Base-by-base conservation (phyloP, 2,797 vertebrate species). In the Cryptoblepharus egeriae region DNA sequence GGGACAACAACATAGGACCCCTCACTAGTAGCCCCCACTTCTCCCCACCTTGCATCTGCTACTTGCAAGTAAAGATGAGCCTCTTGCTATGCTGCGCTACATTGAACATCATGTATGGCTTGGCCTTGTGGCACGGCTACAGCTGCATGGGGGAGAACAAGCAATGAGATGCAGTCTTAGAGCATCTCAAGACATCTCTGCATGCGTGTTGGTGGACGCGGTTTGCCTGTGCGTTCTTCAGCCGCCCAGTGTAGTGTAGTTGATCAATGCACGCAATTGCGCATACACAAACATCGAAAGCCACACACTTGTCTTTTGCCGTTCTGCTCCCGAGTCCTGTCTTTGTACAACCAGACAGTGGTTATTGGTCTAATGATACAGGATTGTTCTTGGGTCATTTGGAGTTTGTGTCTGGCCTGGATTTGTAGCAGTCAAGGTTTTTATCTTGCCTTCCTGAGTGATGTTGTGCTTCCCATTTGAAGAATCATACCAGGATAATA, bases 301-400 rank as follows among this genome's bases (percentile, higher is more conserved):
- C 22, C 13, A 80, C 28, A 20, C 7, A 11, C 12, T 10, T 22
- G 1, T 2, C 16, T 16, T 60, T 32, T 71, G 55, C 32, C 6
- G 13, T 73, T n/a, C 60, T 22, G 16, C 60, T 16, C 1, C 30
- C 1, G 1, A 30, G 24, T 22, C 12, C 39, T 37, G 52, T 7
- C 30, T 55, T 69, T 60, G 80, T 5, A 20, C 22, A 32, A 75
- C 58, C 58, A 39, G 30, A 3, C 4, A 26, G 37, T 69, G 58
- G 72, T 4, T 3, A 6, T 80, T 1, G 42, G 13, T 82, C 49
- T 67, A 55, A 55, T 39, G 1, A 32, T 30, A 2, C 0, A 0
- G 37, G 68, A 37, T 78, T 77, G 35, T 18, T 16, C 26, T 84
- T 84, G 80, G 1, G 5, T 60, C 11, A 63, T 24, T 9, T n/a